phyloP scores from a whole-genome alignment of 2,888 invertebrate genomes.

The Phania funesta region DNA sequence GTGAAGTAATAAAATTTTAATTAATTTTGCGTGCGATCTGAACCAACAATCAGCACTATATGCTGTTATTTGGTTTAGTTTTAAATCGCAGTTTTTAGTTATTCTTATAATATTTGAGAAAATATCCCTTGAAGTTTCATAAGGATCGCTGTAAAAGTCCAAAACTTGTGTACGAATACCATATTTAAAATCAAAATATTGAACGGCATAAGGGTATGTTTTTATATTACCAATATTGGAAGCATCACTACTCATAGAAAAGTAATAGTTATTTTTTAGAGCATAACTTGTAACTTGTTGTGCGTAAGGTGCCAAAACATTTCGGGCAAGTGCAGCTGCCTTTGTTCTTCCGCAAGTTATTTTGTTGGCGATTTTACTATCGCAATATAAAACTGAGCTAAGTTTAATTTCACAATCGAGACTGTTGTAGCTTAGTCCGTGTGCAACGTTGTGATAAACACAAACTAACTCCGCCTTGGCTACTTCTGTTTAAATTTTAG shows the following conservation, averaged over 20 bases:
- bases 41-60: no score
- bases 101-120: no score
- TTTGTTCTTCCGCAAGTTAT: neutral
- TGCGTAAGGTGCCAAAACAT: neutral
- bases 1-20: no score
- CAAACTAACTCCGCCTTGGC: slow-evolving; percentile 3
- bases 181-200: slow-evolving; percentile 4
- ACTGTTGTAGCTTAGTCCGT: no score
- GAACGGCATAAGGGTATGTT: slow-evolving; percentile 24
- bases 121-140: no score
- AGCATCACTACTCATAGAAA: slow-evolving; percentile 14
- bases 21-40: no score
- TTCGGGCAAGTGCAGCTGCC: neutral
- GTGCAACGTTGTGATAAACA: slow-evolving; percentile 1
- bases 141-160: no score
- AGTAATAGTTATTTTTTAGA: neutral
- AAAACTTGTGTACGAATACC: no score
- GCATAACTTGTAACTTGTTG: neutral
- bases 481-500: neutral
- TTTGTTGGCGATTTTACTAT: neutral
- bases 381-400: neutral
- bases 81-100: no score
- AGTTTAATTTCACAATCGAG: no score
- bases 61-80: no score
- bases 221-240: slow-evolving; percentile 23